phyloP scores from a whole-genome alignment of 2,888 invertebrate genomes.

The Acronicta aceris region DNA sequence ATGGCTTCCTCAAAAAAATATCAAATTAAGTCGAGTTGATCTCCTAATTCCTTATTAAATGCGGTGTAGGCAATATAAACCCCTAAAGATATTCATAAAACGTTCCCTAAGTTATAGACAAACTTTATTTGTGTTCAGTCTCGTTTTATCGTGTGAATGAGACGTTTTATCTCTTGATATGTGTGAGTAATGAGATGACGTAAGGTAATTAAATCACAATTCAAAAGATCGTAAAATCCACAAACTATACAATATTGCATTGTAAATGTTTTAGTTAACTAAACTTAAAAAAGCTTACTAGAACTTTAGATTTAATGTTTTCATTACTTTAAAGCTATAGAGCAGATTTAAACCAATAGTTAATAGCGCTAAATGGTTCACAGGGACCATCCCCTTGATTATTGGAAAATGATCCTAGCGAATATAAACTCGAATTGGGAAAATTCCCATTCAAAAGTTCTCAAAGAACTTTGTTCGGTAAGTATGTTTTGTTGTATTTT shows the following conservation, averaged over 20 bases:
- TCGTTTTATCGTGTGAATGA: not conserved
- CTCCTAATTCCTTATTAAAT: too few species aligned
- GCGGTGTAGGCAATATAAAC: not conserved
- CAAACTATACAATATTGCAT: not conserved
- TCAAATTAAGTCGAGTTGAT: not conserved
- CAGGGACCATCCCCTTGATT: slow-evolving; percentile 14
- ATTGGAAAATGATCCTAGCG: slow-evolving; percentile 28
- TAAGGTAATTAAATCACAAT: not conserved
- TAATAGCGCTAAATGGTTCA: slow-evolving; percentile 23
- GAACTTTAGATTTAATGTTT: slow-evolving; percentile 4
- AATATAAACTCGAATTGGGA: slow-evolving; percentile 38
- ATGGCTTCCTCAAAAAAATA: not conserved
- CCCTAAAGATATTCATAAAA: not conserved
- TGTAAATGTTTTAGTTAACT: not conserved
- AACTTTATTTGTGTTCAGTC: not conserved
- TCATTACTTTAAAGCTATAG: not conserved
- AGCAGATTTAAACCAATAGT: slow-evolving; percentile 8
- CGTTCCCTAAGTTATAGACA: not conserved
- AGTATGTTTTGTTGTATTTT: slow-evolving; percentile 39
- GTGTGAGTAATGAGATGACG: not conserved
- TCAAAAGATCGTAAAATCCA: not conserved
- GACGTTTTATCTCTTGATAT: not conserved
- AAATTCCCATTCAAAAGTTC: slow-evolving; percentile 49
- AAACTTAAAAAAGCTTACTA: not conserved
- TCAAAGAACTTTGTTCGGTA: slow-evolving; percentile 34